These are phyloP conservation scores for Zophobas morio DNA, from an alignment of 1,140 invertebrate genomes.

Conservation along the genomic window DNA sequence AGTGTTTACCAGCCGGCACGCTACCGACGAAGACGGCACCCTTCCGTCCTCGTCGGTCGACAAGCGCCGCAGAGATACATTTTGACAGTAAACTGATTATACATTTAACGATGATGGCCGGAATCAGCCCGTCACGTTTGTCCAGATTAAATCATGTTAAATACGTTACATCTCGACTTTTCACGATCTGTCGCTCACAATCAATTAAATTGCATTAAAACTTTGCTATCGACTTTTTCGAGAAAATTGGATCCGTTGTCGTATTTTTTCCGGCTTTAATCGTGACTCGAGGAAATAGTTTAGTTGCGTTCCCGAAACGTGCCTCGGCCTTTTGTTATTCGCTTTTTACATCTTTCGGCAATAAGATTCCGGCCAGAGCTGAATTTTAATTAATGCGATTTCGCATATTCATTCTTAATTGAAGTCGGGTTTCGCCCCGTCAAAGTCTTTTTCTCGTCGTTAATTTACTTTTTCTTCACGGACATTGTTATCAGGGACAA, in stretches of 20 bases:
- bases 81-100: conserved; percentile 42
- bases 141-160: conserved; percentile 39
- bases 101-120: conserved; percentile 41
- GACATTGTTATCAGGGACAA: conserved; percentile 32
- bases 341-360: conserved; percentile 8
- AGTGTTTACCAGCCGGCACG: too few relatives aligned
- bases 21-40: too few relatives aligned
- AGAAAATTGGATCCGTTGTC: conserved; percentile 9
- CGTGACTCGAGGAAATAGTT: conserved; percentile 21
- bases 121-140: conserved; percentile 39
- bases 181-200: conserved; percentile 39
- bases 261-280: conserved; percentile 10
- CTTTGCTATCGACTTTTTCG: conserved; percentile 26
- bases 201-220: conserved; percentile 37
- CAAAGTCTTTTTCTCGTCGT: conserved; percentile 1
- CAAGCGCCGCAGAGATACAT: conserved; percentile 24
- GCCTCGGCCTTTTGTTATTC: conserved; percentile 2
- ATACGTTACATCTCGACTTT: conserved; percentile 36
- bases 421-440: conserved; percentile 2
- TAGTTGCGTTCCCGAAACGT: conserved; percentile 8
- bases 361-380: not conserved
- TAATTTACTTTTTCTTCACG: conserved; percentile 8
- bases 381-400: conserved; percentile 9
- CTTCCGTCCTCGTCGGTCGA: not conserved
- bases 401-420: not conserved